Percentiles rank a stretch among this genome's conserved stretches.
Evolutionary conservation across 53 echinoderm and acorn worm genomes (phyloP).

Genomic region (Temnopleurus reevesii): DNA sequence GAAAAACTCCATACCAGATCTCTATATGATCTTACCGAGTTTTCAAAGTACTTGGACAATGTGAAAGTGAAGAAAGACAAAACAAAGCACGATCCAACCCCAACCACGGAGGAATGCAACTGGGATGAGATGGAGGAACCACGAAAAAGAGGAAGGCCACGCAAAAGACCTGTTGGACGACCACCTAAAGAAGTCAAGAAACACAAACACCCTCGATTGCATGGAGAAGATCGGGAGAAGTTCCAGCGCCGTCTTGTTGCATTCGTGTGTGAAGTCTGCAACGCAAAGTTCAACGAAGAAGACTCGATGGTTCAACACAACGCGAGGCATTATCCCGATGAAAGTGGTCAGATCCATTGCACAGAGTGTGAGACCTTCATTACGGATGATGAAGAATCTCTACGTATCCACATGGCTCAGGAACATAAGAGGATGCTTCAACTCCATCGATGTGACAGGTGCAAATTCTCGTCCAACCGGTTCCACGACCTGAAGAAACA

Average conservation of each 20-base stretch:
- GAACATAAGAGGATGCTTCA: slow-evolving; percentile 77
- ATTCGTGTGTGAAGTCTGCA: slow-evolving; percentile 69
- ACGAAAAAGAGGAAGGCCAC: slow-evolving; percentile 5
- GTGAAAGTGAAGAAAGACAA: background rate
- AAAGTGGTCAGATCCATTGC: slow-evolving; percentile 65
- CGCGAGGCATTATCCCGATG: slow-evolving; percentile 47
- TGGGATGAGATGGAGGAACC: background rate
- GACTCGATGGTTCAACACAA: slow-evolving; percentile 72
- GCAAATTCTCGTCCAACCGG: slow-evolving; percentile 82
- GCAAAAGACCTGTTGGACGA: background rate
- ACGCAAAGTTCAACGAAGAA: slow-evolving; percentile 71
- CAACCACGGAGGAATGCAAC: background rate
- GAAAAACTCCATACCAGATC: slow-evolving; percentile 17
- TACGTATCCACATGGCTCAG: slow-evolving; percentile 67
- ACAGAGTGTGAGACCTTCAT: slow-evolving; percentile 70
- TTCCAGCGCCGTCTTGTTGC: slow-evolving; percentile 67
- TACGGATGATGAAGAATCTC: background rate
- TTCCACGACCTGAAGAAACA: slow-evolving; percentile 88
- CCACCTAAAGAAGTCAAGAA: background rate
- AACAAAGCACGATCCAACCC: background rate
- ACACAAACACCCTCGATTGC: background rate
- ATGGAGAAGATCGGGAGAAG: slow-evolving; percentile 44
- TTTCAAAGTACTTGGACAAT: background rate
- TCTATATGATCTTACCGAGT: background rate
- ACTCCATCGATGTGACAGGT: slow-evolving; percentile 81